phyloP scores from a whole-genome alignment of 2,888 invertebrate species.

The Eurytoma californica region DNA sequence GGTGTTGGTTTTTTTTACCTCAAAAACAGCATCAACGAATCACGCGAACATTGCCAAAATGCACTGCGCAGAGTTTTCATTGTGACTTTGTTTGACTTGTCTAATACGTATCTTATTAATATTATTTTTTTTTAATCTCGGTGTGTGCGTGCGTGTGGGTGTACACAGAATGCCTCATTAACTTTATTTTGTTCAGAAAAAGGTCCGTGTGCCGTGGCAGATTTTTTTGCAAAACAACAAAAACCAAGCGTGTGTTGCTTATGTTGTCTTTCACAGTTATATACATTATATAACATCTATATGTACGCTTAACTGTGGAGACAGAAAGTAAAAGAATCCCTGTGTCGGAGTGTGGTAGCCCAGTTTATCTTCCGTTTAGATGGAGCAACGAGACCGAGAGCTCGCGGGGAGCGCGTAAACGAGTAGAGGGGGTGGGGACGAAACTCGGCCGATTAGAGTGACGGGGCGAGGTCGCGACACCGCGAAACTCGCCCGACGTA shows the following conservation, averaged over 20 bases:
- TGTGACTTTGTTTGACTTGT: conserved; percentile 49
- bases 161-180: conserved; percentile 6
- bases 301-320: no score
- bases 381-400: no score
- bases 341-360: conserved; percentile 39
- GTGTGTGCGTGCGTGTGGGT: conserved; percentile 34
- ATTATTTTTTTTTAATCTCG: not conserved
- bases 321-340: conserved; percentile 16
- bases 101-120: conserved; percentile 21
- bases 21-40: conserved; percentile 14
- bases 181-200: not conserved
- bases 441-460: conserved; percentile 19
- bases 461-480: not conserved
- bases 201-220: conserved; percentile 32
- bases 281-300: not conserved
- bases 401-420: no score
- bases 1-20: conserved; percentile 9
- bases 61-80: conserved; percentile 54
- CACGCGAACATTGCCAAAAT: conserved; percentile 34
- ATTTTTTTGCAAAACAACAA: conserved; percentile 23
- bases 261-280: conserved; percentile 14
- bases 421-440: not conserved
- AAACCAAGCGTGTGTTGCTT: conserved; percentile 30
- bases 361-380: conserved; percentile 13
- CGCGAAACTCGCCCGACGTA: conserved; percentile 18